Evolutionary conservation across 1,140 invertebrate species (phyloP), one percentile per base, ranked within the genome.

Genomic region (Drosophila serrata): DNA sequence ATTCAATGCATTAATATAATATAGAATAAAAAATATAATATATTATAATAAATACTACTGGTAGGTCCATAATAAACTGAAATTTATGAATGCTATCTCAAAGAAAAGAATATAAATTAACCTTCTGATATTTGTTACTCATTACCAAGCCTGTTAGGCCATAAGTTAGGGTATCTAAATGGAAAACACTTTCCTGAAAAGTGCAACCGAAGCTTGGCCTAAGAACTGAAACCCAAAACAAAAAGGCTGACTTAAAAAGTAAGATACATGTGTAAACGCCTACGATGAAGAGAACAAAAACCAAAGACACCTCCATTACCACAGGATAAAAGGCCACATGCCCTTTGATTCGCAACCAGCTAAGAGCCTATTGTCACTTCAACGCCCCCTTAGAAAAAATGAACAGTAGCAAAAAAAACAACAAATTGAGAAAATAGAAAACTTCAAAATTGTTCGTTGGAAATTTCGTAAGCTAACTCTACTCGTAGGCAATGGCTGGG

Each of bases 401-500:
- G 31, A 31, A 31, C 5, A 27, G 46, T 24, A 22, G 9, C 12
- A 40, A 19, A 12, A 6, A 22, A 17, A 19, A 40, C 15, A 29
- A 13, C 7, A 51, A 33, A 33, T 43, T 1, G 19, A 35, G 35
- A 33, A 13, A 31, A 51, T n/a, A 43, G n/a, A n/a, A 43, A 33
- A 63, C 15, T 4, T 39, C 24, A 6, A 74, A 61, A 72, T 61
- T 72, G 7, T 33, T 13, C 3, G 27, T 22, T 43, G 3, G 5
- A 45, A 58, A 48, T 65, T 45, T 22, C n/a, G 22, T 7, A 12
- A 68, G 49, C 57, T 53, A 43, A 39, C 11, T 35, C 11, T 35
- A 58, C 17, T 49, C 29, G 40, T 1, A 11, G 29, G 49, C 17
- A 2, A 85, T 85, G 81, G 81, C 81, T 42, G 22, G 13, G 31